A percentile compares a stretch with the other conserved stretches of the same genome.
These are phyloP conservation scores for Conus betulinus DNA, from an alignment of 1,140 invertebrate species.

Conservation along the genomic window DNA sequence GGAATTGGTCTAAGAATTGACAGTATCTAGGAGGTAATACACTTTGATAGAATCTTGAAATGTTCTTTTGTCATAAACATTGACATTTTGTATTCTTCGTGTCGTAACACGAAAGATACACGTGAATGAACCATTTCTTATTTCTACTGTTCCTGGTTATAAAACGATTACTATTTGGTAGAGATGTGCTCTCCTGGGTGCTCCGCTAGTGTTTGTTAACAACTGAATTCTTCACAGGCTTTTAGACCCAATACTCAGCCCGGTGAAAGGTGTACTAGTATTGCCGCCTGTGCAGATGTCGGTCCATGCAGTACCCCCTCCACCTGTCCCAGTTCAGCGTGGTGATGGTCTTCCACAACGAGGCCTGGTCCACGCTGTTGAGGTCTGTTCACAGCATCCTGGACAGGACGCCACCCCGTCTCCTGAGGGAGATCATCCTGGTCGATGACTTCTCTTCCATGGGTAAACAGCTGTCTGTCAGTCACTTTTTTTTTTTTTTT, in stretches of 20 bases:
- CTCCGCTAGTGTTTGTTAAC: not conserved
- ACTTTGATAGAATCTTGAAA: not conserved
- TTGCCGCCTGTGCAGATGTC: not conserved
- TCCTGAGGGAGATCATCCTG: constrained; percentile 34
- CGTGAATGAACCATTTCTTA: too few species aligned
- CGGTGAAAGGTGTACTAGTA: too few species aligned
- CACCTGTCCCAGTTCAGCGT: constrained; percentile 21
- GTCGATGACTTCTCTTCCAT: constrained; percentile 33
- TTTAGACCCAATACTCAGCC: too few species aligned
- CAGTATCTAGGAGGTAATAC: too few species aligned
- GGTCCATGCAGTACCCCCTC: not conserved
- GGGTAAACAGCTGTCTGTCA: not conserved
- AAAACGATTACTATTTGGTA: not conserved
- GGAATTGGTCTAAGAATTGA: too few species aligned
- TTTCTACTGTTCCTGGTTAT: too few species aligned
- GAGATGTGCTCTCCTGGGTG: not conserved
- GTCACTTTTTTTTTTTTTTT: not conserved
- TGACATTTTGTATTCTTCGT: too few species aligned
- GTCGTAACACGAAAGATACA: too few species aligned
- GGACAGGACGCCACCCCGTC: constrained; percentile 8
- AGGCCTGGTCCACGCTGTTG: constrained; percentile 40
- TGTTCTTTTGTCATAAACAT: not conserved
- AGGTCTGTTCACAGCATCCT: constrained; percentile 39
- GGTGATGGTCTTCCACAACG: constrained; percentile 42
- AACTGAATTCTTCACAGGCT: too few species aligned